A percentile compares a stretch with the other conserved stretches of the same genome.
Conservation (phyloP, 2,888 invertebrate species). For the Meandrusa payeni region DNA sequence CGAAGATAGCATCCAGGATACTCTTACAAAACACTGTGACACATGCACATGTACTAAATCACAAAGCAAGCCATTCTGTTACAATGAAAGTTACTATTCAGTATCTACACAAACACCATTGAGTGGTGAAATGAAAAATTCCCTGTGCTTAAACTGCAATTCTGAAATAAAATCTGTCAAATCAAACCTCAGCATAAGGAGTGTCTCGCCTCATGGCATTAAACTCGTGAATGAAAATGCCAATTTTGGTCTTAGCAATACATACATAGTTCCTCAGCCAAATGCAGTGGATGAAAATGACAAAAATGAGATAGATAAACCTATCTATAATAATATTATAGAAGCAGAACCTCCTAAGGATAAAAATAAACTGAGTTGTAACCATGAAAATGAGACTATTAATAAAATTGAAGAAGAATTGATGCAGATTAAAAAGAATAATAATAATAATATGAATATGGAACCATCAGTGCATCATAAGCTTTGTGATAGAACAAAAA, state of each 20-base stretch:
- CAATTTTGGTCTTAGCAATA: slow-evolving; percentile 41
- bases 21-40: slow-evolving; percentile 90
- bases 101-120: slow-evolving; percentile 83
- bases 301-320: slow-evolving; percentile 20
- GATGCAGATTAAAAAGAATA: slow-evolving; percentile 47
- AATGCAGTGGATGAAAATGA: slow-evolving; percentile 33
- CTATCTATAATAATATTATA: slow-evolving; percentile 2
- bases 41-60: slow-evolving; percentile 87
- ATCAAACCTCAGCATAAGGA: slow-evolving; percentile 65
- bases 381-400: slow-evolving; percentile 36
- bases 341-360: slow-evolving; percentile 20
- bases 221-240: slow-evolving; percentile 58
- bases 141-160: slow-evolving; percentile 83
- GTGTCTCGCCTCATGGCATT: slow-evolving; percentile 58
- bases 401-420: slow-evolving; percentile 45
- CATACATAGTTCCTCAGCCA: slow-evolving; percentile 58
- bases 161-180: slow-evolving; percentile 72
- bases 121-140: slow-evolving; percentile 71
- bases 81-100: slow-evolving; percentile 79
- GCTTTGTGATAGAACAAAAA: slow-evolving; percentile 78
- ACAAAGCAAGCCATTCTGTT: slow-evolving; percentile 74
- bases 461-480: slow-evolving; percentile 82
- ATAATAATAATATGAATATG: slow-evolving; percentile 52
- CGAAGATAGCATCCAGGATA: slow-evolving; percentile 92
- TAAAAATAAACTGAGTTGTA: slow-evolving; percentile 24